These are phyloP conservation scores for Ectropis grisescens DNA, from an alignment of 1,140 invertebrate species.

Conservation along the genomic window DNA sequence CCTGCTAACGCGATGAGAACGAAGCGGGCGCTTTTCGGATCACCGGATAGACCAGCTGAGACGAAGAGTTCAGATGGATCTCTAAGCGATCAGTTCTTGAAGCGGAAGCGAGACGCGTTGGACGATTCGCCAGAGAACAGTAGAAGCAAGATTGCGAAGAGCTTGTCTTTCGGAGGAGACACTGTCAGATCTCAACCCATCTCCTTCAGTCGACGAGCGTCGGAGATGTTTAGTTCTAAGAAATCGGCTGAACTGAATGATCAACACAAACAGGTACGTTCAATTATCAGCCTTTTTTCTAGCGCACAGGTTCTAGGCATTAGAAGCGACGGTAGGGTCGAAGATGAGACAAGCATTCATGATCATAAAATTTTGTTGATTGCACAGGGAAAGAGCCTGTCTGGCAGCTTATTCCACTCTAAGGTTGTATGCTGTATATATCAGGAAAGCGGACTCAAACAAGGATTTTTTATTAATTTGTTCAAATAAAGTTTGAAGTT, in stretches of 20 bases:
- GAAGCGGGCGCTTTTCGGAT: slow-evolving; percentile 73
- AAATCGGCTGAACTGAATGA: slow-evolving; percentile 70
- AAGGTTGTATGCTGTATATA: too few species aligned
- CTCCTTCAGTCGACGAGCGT: slow-evolving; percentile 38
- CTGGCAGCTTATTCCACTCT: too few species aligned
- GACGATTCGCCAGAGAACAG: slow-evolving; percentile 68
- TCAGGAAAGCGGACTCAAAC: too few species aligned
- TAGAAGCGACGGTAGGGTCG: too few species aligned
- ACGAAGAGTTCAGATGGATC: slow-evolving; percentile 50
- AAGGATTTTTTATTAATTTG: too few species aligned
- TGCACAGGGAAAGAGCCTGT: too few species aligned
- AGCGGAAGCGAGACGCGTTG: slow-evolving; percentile 65
- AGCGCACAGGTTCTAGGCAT: too few species aligned
- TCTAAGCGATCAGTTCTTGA: slow-evolving; percentile 44
- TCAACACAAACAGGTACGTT: slow-evolving; percentile 74
- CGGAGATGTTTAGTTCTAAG: slow-evolving; percentile 36
- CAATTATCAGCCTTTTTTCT: too few species aligned
- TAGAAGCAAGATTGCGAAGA: slow-evolving; percentile 70
- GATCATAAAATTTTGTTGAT: too few species aligned
- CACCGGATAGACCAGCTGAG: slow-evolving; percentile 49
- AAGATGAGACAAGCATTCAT: too few species aligned
- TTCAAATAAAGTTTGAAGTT: too few species aligned
- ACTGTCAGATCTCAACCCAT: slow-evolving; percentile 22
- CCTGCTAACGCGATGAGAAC: slow-evolving; percentile 60
- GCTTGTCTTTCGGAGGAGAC: slow-evolving; percentile 73